Evolutionary conservation across 2,888 invertebrate genomes (phyloP).

Genomic region (Agriopis leucophaearia): DNA sequence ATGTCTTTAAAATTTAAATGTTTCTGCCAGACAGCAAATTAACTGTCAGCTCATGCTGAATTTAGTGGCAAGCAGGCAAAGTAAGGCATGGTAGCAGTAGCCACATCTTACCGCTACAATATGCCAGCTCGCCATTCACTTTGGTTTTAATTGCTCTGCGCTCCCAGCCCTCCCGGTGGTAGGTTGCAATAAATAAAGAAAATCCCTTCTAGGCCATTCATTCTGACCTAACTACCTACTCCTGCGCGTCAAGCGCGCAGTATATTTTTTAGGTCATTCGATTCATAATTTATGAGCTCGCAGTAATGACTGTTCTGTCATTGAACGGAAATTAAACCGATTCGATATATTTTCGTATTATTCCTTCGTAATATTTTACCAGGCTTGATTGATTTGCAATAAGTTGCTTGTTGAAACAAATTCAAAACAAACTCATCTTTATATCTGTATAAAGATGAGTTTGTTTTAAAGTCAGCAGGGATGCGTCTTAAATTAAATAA

Average conservation of each 20-base stretch:
- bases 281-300: slow-evolving; percentile 55
- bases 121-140: slow-evolving; percentile 43
- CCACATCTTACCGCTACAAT: slow-evolving; percentile 47
- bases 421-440: neutral
- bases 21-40: neutral
- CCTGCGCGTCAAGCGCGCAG: slow-evolving; percentile 9
- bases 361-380: slow-evolving; percentile 46
- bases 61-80: slow-evolving; percentile 44
- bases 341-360: slow-evolving; percentile 54
- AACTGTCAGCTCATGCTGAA: neutral
- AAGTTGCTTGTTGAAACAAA: neutral
- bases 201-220: slow-evolving; percentile 42
- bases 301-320: slow-evolving; percentile 54
- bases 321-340: slow-evolving; percentile 60
- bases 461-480: neutral
- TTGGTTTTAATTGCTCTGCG: slow-evolving; percentile 53
- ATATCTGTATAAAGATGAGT: neutral
- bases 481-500: neutral
- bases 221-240: slow-evolving; percentile 35
- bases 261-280: slow-evolving; percentile 53
- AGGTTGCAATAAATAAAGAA: slow-evolving; percentile 50
- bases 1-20: no score
- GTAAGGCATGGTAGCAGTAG: slow-evolving; percentile 38
- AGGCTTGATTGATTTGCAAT: slow-evolving; percentile 36
- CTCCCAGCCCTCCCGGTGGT: slow-evolving; percentile 26